Base-by-base conservation (phyloP, 1,140 invertebrate species). In the Pentalonia nigronervosa region DNA sequence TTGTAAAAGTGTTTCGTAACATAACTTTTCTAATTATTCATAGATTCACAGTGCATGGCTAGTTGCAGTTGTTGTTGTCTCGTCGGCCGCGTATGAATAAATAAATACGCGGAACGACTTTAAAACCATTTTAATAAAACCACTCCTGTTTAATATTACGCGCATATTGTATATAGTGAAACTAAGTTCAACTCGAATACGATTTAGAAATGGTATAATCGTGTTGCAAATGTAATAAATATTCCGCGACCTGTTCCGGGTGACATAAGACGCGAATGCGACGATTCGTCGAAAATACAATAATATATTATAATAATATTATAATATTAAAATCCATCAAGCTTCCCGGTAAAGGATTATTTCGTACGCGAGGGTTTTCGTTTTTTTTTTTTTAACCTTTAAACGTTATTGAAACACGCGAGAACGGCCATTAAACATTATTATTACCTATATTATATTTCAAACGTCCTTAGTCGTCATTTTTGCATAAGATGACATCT, bases 51-150 rank as follows among this genome's bases (percentile, higher is more conserved):
- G 7, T 86, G n/a, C 45, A 47, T 86, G 25, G 84, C 41, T 83
- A 14, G 17, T 86, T 50, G 47, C 30, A 7, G 21, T 50, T 34
- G 47, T 87, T 87, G 47, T 53, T 53, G 50, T 87, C 45, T 48
- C n/a, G 25, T 87, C 47, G 45, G 11, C 84, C 30, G 9, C 30
- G 30, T 87, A 48, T 87, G 45, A 87, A 48, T 87, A 87, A 87
- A 87, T 48, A 50, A 48, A 87, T 87, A 87, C 86, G 86, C n/a
- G 86, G 21, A 87, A 87, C 17, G 86, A 50, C 47, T 87, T 20
- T 87, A 87, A 84, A 48, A 87, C 86, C 45, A 87, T 87, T 87
- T 87, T 87, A 48, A 87, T 87, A 50, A 87, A 25, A 34, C 86
- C 84, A 87, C 84, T 87, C 84, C 84, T 47, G 45, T 87, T 87